Conservation (phyloP, 2,113 vertebrate genomes). For the Delphinus delphis region DNA sequence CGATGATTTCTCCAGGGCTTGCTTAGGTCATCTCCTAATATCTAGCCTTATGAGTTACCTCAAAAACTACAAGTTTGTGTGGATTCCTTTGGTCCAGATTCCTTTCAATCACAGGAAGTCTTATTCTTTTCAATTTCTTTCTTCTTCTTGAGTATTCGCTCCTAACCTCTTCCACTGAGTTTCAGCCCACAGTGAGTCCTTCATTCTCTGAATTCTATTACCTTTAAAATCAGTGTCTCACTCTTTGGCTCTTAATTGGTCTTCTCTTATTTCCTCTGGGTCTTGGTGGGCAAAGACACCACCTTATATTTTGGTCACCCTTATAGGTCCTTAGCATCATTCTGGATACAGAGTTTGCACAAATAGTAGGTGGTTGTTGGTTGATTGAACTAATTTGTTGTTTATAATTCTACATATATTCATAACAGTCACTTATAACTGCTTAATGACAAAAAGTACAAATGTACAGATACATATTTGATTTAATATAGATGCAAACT, state of each 20-base stretch:
- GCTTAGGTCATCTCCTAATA: not conserved
- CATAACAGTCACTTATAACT: not conserved
- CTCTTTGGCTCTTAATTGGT: not conserved
- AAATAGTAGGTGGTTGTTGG: not conserved
- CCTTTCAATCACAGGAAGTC: not conserved
- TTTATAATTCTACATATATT: not conserved
- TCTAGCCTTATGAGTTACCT: not conserved
- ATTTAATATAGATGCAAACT: not conserved
- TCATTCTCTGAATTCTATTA: not conserved
- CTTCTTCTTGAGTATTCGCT: not conserved
- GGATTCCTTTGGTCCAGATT: slow-evolving; percentile 12
- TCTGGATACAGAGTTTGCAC: not conserved
- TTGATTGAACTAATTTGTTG: not conserved
- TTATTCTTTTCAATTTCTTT: not conserved
- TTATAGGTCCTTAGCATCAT: not conserved
- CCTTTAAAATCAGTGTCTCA: not conserved
- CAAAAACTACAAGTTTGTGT: not conserved
- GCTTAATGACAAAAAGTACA: not conserved
- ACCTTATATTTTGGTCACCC: not conserved
- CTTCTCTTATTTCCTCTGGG: not conserved
- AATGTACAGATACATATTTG: not conserved
- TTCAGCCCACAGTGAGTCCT: not conserved
- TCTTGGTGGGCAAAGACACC: not conserved
- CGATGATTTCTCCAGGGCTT: not conserved
- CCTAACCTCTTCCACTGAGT: not conserved